Evolutionary conservation across 2,888 invertebrate species (phyloP).

Genomic region (Aradus depressus): DNA sequence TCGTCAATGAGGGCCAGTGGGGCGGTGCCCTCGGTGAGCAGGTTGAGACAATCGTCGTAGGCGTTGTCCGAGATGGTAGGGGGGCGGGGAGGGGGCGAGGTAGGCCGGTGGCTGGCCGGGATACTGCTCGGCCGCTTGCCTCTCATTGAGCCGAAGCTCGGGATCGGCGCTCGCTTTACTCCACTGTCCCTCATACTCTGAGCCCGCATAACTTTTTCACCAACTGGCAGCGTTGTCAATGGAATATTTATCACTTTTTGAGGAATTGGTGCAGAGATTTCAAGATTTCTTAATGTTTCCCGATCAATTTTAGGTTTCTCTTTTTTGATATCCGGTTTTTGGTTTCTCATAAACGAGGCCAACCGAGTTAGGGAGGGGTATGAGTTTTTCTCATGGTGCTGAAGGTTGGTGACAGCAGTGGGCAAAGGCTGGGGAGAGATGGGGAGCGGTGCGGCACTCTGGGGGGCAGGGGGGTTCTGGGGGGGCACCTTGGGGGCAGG

Average conservation of each 20-base stretch:
- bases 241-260: slow-evolving; percentile 57
- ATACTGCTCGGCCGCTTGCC: slow-evolving; percentile 65
- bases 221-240: slow-evolving; percentile 44
- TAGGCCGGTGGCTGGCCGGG: slow-evolving; percentile 42
- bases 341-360: slow-evolving; percentile 31
- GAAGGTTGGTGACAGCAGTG: slow-evolving; percentile 20
- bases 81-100: slow-evolving; percentile 48
- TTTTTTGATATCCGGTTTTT: slow-evolving; percentile 25
- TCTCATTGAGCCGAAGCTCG: slow-evolving; percentile 74
- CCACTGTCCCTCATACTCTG: slow-evolving; percentile 66
- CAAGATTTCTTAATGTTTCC: slow-evolving; percentile 57
- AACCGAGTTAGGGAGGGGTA: slow-evolving; percentile 41
- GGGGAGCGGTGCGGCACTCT: slow-evolving; percentile 6
- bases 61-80: slow-evolving; percentile 35
- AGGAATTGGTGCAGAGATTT: slow-evolving; percentile 74
- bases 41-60: slow-evolving; percentile 68
- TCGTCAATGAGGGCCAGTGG: slow-evolving; percentile 51
- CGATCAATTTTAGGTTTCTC: slow-evolving; percentile 50
- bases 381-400: slow-evolving; percentile 32
- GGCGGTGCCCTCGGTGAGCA: slow-evolving; percentile 43
- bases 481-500: background rate
- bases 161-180: slow-evolving; percentile 49
- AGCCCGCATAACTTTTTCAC: slow-evolving; percentile 57
- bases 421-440: slow-evolving; percentile 25
- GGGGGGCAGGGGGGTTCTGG: background rate